Evolutionary conservation across 2,888 invertebrate genomes (phyloP), one percentile per base, ranked within the genome.

Genomic region (Andrena bucephala): DNA sequence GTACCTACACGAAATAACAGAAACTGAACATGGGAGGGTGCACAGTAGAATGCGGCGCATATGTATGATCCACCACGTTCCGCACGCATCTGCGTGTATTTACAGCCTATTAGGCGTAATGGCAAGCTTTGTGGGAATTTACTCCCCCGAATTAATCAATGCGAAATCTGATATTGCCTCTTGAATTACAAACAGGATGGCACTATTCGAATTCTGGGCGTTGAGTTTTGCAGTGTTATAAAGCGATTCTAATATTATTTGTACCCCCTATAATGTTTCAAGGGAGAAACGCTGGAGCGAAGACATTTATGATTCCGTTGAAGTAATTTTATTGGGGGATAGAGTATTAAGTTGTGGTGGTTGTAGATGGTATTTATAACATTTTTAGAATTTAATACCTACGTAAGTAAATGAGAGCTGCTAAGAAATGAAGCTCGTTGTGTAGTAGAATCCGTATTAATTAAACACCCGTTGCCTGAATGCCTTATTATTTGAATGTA

Each of bases 51-150:
- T 69, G 27, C 3, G 7, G 67, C 68, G 60, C 77, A 85, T 83
- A 77, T 60, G 60, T 69, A 85, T 79, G 85, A 79, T 72, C 62
- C 65, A 59, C 74, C 83, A 74, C 71, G 70, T 65, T 69, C 74
- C n/a, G 62, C 63, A 83, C 84, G 84, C 84, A 84, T 84, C 84
- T 76, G 79, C 84, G 84, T 84, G 76, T 84, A 83, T 84, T 83
- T 83, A 80, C 84, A 79, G 76, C 84, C 84, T 81, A 84, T 83
- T 84, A 79, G 79, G 60, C 79, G 54, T 83, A 84, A 84, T 83
- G 84, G 74, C 54, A 59, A 83, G 83, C 84, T 83, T 84, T 84
- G 84, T 83, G 84, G 72, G 66, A 78, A 83, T 84, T 84, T 83
- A 84, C 84, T 83, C 83, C 73, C 73, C 13, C 33, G 83, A 84